phyloP scores from a whole-genome alignment of 2,888 invertebrate species.

The Sinhomidia bicolor region DNA sequence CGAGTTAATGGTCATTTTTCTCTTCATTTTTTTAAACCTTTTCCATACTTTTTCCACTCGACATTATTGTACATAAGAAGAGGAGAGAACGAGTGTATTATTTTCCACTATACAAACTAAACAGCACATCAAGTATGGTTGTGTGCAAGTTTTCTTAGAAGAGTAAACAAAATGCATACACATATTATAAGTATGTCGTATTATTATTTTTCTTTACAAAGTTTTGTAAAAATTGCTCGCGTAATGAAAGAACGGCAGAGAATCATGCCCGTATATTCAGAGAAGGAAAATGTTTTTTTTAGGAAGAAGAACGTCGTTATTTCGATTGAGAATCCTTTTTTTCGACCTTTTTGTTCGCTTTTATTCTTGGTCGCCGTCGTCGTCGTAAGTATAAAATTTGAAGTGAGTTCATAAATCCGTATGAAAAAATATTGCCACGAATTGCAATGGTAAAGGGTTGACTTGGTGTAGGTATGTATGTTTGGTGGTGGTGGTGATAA shows the following conservation, averaged over 20 bases:
- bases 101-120: no score
- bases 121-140: background rate
- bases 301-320: background rate
- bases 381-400: constrained; percentile 20
- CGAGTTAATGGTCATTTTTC: constrained; percentile 56
- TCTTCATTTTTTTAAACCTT: constrained; percentile 43
- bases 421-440: constrained; percentile 67
- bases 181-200: constrained; percentile 29
- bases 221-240: constrained; percentile 59
- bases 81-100: background rate
- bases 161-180: constrained; percentile 2
- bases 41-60: constrained; percentile 31
- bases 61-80: background rate
- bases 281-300: background rate
- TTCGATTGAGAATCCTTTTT: constrained; percentile 14
- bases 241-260: constrained; percentile 54
- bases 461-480: no score
- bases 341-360: background rate
- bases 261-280: background rate
- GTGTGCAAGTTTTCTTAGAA: background rate
- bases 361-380: background rate
- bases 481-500: no score
- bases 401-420: constrained; percentile 54
- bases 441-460: constrained; percentile 47
- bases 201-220: background rate